phyloP scores from a whole-genome alignment of 64 coral and sea anemone species.

The Platygyra sinensis region DNA sequence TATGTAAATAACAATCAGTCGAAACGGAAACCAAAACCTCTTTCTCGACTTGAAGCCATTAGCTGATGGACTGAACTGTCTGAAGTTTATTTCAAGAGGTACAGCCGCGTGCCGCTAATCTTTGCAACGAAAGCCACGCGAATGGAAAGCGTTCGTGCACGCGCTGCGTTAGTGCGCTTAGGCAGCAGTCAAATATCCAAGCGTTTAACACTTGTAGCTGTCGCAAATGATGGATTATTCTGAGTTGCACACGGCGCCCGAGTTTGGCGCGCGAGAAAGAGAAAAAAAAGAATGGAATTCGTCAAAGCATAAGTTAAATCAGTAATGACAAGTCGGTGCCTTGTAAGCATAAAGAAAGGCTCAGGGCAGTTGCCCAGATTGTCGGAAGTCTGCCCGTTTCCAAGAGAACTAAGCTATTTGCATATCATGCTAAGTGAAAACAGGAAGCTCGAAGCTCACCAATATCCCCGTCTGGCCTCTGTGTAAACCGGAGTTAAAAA shows the following conservation, averaged over 20 bases:
- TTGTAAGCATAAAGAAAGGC: neutral
- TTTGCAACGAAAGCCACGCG: slow-evolving; percentile 20
- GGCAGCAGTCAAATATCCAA: slow-evolving; percentile 14
- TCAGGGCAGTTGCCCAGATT: neutral
- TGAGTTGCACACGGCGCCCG: neutral
- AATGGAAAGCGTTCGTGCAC: slow-evolving; percentile 14
- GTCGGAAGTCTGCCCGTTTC: neutral
- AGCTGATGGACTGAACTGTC: slow-evolving; percentile 10
- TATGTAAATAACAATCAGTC: slow-evolving; percentile 16
- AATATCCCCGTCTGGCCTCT: slow-evolving; percentile 46
- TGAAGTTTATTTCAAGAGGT: neutral
- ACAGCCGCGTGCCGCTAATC: neutral
- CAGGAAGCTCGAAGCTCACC: slow-evolving; percentile 33
- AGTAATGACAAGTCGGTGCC: neutral
- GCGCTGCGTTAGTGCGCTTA: neutral
- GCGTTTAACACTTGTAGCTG: slow-evolving; percentile 25
- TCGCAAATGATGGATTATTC: neutral
- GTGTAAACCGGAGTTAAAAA: slow-evolving; percentile 40
- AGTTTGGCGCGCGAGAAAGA: neutral
- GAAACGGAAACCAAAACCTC: slow-evolving; percentile 1
- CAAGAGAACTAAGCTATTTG: slow-evolving; percentile 18
- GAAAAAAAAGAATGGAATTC: neutral
- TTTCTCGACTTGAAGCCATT: neutral
- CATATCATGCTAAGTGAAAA: neutral
- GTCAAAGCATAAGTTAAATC: neutral